Percentiles rank a stretch among this genome's conserved stretches.
Conservation (phyloP, 35 echinoderm and acorn worm species). For the Apostichopus japonicus region DNA sequence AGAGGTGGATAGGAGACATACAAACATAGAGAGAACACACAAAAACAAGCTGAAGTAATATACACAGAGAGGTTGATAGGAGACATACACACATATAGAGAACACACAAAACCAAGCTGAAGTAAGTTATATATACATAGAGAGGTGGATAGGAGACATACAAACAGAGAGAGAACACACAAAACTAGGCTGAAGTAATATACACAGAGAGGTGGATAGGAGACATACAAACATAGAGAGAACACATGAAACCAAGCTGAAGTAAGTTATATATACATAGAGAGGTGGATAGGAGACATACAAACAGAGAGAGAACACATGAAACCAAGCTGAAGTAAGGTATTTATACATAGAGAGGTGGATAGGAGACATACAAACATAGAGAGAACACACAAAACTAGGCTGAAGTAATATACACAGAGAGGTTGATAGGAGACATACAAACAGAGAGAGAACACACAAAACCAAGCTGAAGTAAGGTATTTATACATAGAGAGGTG, state of each 20-base stretch:
- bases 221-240: too few relatives aligned
- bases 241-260: too few relatives aligned
- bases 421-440: too few relatives aligned
- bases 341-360: constrained; percentile 74
- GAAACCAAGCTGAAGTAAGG: constrained; percentile 85
- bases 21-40: too few relatives aligned
- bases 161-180: constrained; percentile 74
- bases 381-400: constrained; percentile 72
- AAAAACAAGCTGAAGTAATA: too few relatives aligned
- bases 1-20: too few relatives aligned
- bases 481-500: too few relatives aligned
- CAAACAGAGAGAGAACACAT: constrained; percentile 76
- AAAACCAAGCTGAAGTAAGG: constrained; percentile 90
- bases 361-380: constrained; percentile 93
- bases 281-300: constrained; percentile 93
- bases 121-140: constrained; percentile 81
- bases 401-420: constrained; percentile 91
- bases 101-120: constrained; percentile 75
- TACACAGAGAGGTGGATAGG: too few relatives aligned
- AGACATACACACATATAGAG: constrained; percentile 86
- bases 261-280: too few relatives aligned
- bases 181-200: constrained; percentile 81
- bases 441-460: too few relatives aligned
- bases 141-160: constrained; percentile 93
- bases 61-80: constrained; percentile 92